A percentile compares a stretch with the other conserved stretches of the same genome.
Conservation (phyloP, 2,888 invertebrate genomes). For the Scrobipalpa atriplicella region DNA sequence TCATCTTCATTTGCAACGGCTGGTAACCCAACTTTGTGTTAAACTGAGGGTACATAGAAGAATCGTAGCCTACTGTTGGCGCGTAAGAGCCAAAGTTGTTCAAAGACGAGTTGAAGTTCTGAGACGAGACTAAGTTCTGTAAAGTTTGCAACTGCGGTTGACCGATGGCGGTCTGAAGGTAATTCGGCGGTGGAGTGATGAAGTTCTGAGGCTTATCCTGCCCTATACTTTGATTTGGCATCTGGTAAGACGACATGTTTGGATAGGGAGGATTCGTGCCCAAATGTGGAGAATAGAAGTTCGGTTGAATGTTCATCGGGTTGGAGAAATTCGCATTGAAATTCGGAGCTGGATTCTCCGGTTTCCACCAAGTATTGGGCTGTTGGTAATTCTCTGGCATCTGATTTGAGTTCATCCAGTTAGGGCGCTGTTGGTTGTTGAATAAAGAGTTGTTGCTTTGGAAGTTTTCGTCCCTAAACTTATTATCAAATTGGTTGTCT, state of each 20-base stretch:
- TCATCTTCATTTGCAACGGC: constrained; percentile 55
- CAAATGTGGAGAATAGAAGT: constrained; percentile 57
- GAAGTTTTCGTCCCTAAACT: constrained; percentile 66
- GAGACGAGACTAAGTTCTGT: constrained; percentile 62
- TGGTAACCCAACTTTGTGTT: constrained; percentile 58
- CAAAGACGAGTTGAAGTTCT: constrained; percentile 65
- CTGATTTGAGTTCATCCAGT: constrained; percentile 45
- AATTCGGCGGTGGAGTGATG: constrained; percentile 47
- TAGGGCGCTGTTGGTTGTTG: constrained; percentile 42
- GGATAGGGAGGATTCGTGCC: constrained; percentile 54
- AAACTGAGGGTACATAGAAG: constrained; percentile 74
- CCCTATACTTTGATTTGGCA: constrained; percentile 44
- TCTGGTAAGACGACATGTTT: constrained; percentile 46
- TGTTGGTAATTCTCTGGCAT: constrained; percentile 52
- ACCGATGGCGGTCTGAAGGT: constrained; percentile 57
- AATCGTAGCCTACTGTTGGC: constrained; percentile 62
- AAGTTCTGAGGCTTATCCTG: constrained; percentile 52
- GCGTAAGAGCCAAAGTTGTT: constrained; percentile 61
- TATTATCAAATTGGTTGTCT: constrained; percentile 68
- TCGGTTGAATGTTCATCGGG: constrained; percentile 53
- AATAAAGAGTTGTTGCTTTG: constrained; percentile 46
- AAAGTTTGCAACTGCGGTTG: constrained; percentile 63
- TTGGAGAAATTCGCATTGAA: constrained; percentile 51
- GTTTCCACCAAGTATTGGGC: constrained; percentile 66
- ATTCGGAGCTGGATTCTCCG: constrained; percentile 52